These are phyloP conservation scores for Achatina immaculata DNA, from an alignment of 1,140 invertebrate genomes.

Conservation along the genomic window DNA sequence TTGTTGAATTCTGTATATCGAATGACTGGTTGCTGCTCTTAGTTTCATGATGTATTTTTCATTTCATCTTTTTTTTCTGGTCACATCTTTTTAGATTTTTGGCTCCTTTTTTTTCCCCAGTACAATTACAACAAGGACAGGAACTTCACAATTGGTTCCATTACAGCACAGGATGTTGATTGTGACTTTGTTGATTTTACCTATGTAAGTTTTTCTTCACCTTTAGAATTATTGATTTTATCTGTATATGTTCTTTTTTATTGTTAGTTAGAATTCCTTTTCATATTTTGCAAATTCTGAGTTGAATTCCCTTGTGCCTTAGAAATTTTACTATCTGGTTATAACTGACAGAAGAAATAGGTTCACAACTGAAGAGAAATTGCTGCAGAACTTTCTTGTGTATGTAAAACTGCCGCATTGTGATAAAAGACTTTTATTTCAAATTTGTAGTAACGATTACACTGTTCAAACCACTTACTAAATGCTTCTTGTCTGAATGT, in stretches of 20 bases:
- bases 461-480: too few relatives aligned
- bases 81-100: not conserved
- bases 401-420: too few relatives aligned
- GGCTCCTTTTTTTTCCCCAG: constrained; percentile 53
- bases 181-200: constrained; percentile 98
- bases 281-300: not conserved
- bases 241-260: not conserved
- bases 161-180: constrained; percentile 95
- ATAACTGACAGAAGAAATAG: too few relatives aligned
- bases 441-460: too few relatives aligned
- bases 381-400: too few relatives aligned
- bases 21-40: too few relatives aligned
- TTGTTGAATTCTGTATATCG: too few relatives aligned
- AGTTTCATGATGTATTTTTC: too few relatives aligned
- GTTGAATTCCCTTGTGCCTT: not conserved
- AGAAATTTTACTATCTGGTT: too few relatives aligned
- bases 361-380: too few relatives aligned
- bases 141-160: constrained; percentile 93
- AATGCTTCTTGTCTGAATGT: too few relatives aligned
- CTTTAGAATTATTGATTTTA: not conserved
- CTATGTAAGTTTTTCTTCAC: constrained; percentile 78
- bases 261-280: not conserved
- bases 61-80: not conserved
- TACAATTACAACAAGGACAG: constrained; percentile 94
- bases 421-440: too few relatives aligned